Percentiles rank a stretch among this genome's conserved stretches.
Evolutionary conservation across 1,140 invertebrate species (phyloP).

Genomic region (Eupristina koningsbergeri): DNA sequence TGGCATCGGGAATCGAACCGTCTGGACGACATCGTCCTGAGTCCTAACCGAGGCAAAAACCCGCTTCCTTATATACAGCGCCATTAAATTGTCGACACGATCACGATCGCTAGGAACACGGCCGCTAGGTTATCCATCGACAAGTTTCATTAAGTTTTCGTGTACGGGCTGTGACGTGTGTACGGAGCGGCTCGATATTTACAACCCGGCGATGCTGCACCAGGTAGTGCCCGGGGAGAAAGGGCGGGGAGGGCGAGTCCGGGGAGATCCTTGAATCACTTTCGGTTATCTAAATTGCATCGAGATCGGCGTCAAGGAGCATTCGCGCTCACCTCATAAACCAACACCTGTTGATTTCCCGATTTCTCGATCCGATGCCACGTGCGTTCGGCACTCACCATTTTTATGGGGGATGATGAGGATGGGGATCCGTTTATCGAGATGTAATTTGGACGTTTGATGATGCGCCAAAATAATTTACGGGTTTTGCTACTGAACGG

Average conservation of each 20-base stretch:
- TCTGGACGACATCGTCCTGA: background rate
- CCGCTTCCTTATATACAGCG: constrained; percentile 42
- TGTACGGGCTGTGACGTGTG: constrained; percentile 58
- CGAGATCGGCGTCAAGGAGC: constrained; percentile 67
- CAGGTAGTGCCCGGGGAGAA: background rate
- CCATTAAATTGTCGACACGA: constrained; percentile 46
- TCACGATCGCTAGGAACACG: constrained; percentile 1
- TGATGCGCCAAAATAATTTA: background rate
- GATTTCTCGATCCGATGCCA: too few species aligned
- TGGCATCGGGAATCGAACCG: constrained; percentile 27
- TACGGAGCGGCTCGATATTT: constrained; percentile 7
- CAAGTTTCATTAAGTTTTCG: constrained; percentile 51
- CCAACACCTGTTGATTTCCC: constrained; percentile 66
- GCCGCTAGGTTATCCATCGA: background rate
- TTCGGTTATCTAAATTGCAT: constrained; percentile 73
- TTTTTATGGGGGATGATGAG: too few species aligned
- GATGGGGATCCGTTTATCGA: background rate
- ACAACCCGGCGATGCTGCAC: background rate
- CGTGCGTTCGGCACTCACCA: too few species aligned
- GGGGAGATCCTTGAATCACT: constrained; percentile 65
- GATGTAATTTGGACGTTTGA: background rate
- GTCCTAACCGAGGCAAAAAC: background rate
- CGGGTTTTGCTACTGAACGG: too few species aligned
- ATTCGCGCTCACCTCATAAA: constrained; percentile 63
- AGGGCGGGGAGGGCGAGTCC: too few species aligned